These are phyloP conservation scores for Bujurquina vittata DNA, from an alignment of 2,113 vertebrate species.

Conservation along the genomic window DNA sequence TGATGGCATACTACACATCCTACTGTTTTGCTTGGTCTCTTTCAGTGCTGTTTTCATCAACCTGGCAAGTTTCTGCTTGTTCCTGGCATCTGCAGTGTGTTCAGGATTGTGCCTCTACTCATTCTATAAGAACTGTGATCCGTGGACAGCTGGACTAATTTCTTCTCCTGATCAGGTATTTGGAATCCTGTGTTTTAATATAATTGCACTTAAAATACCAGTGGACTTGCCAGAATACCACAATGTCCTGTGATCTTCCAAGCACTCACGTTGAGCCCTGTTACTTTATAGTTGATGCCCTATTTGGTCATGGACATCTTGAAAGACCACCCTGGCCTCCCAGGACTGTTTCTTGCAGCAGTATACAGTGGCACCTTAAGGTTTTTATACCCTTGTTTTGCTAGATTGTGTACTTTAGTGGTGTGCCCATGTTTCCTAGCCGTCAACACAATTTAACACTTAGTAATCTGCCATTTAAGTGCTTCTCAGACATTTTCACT, in stretches of 20 bases:
- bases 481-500: neutral
- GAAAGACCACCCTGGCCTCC: conserved; percentile 77
- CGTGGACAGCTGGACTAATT: conserved; percentile 84
- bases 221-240: neutral
- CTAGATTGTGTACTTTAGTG: neutral
- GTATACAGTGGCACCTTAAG: conserved; percentile 84
- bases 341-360: conserved; percentile 84
- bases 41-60: conserved; percentile 91
- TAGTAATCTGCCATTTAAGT: too few species aligned
- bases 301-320: conserved; percentile 83
- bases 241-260: neutral
- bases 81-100: conserved; percentile 82
- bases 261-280: neutral
- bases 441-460: too few species aligned
- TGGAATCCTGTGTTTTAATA: neutral
- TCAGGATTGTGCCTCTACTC: conserved; percentile 90
- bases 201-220: neutral
- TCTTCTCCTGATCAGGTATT: conserved; percentile 89
- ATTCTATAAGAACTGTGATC: conserved; percentile 90
- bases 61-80: conserved; percentile 85
- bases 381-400: conserved; percentile 45
- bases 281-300: conserved; percentile 78
- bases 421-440: too few species aligned
- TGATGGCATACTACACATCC: neutral
- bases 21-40: neutral